Conservation (phyloP, 1,140 invertebrate species). For the Heliothis subflexa region DNA sequence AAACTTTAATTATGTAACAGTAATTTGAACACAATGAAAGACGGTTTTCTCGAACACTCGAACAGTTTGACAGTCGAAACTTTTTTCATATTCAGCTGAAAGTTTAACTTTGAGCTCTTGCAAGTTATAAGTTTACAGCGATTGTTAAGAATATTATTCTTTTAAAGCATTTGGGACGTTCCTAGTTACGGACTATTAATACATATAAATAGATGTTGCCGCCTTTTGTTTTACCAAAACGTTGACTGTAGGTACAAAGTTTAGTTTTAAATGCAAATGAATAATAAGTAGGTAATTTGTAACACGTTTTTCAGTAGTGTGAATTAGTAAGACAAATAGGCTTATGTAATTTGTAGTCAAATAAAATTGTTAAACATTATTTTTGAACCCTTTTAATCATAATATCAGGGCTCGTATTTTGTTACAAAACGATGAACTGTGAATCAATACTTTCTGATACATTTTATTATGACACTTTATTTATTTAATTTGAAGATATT, state of each 20-base stretch:
- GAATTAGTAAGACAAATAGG: too few relatives aligned
- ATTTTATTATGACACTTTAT: too few relatives aligned
- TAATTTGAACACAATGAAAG: background rate
- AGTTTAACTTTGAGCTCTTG: background rate
- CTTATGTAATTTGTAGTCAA: too few relatives aligned
- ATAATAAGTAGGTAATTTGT: too few relatives aligned
- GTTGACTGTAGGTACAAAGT: background rate
- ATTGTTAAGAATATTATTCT: constrained; percentile 7
- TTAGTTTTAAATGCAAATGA: background rate
- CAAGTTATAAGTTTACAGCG: background rate
- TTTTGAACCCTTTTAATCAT: too few relatives aligned
- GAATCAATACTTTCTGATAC: too few relatives aligned
- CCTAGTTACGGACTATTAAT: background rate
- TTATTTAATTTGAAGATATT: too few relatives aligned
- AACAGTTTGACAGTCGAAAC: background rate
- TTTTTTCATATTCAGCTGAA: constrained; percentile 24
- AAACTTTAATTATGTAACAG: background rate
- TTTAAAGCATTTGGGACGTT: background rate
- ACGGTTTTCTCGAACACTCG: constrained; percentile 5
- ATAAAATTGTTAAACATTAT: too few relatives aligned
- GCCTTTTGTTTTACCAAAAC: background rate
- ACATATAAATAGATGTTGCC: background rate
- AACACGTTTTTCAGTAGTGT: too few relatives aligned
- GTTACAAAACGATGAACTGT: too few relatives aligned
- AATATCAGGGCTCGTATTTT: too few relatives aligned